Conservation (phyloP, 2,888 invertebrate species). For the Netelia inedita region DNA sequence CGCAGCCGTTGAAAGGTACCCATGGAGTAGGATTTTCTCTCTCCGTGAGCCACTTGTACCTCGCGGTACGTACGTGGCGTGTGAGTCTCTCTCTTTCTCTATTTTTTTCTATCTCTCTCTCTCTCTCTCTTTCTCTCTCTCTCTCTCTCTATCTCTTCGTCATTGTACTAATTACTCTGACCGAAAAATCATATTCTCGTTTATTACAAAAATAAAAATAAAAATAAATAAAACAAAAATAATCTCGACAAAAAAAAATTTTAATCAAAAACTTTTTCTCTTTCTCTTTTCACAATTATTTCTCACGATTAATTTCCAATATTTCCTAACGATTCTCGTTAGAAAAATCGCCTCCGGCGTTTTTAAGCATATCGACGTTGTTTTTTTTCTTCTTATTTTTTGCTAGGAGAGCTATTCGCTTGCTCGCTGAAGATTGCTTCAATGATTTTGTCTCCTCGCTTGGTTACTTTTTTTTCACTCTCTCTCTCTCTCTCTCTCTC, state of each 20-base stretch:
- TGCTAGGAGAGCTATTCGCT: slow-evolving; percentile 11
- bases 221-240: not conserved
- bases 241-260: not conserved
- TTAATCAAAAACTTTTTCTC: not conserved
- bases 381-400: not conserved
- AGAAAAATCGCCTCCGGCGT: too few species aligned
- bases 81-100: not conserved
- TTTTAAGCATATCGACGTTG: too few species aligned
- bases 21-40: slow-evolving; percentile 43
- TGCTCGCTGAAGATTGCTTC: slow-evolving; percentile 41
- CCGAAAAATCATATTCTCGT: too few species aligned
- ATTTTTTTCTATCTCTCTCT: not conserved
- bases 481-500: slow-evolving; percentile 8
- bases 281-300: too few species aligned
- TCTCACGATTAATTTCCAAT: too few species aligned
- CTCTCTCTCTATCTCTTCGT: not conserved
- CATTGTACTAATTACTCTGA: not conserved
- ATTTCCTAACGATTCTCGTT: too few species aligned
- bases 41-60: slow-evolving; percentile 60
- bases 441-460: slow-evolving; percentile 54
- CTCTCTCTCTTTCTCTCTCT: not conserved
- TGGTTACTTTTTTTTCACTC: slow-evolving; percentile 10
- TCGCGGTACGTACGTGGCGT: not conserved
- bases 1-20: slow-evolving; percentile 53
- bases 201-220: too few species aligned